A percentile compares a stretch with the other conserved stretches of the same genome.
Conservation (phyloP, 2,888 invertebrate genomes). For the Orthosia cruda region DNA sequence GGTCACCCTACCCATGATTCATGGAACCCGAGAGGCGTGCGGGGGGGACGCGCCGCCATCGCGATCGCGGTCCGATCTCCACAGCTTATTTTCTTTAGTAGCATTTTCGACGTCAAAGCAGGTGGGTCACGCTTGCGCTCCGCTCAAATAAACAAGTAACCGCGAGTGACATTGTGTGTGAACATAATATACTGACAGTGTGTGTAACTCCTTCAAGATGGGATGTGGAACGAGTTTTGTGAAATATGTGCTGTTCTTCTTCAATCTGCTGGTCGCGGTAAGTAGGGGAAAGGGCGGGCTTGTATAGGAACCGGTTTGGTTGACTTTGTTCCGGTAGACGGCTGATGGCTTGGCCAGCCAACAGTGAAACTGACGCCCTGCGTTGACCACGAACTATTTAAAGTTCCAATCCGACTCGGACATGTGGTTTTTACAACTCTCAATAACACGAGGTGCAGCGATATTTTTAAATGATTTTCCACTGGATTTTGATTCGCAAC, state of each 20-base stretch:
- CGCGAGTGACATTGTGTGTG: slow-evolving; percentile 88
- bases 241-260: slow-evolving; percentile 96
- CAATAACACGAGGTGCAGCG: not conserved
- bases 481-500: not conserved
- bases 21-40: slow-evolving; percentile 72
- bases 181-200: slow-evolving; percentile 83
- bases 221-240: slow-evolving; percentile 95
- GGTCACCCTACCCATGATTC: slow-evolving; percentile 78
- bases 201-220: slow-evolving; percentile 89
- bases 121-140: slow-evolving; percentile 68
- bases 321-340: slow-evolving; percentile 81
- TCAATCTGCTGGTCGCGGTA: slow-evolving; percentile 95
- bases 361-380: slow-evolving; percentile 76
- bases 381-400: slow-evolving; percentile 44
- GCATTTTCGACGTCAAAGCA: slow-evolving; percentile 77
- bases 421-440: slow-evolving; percentile 33
- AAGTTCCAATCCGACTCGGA: slow-evolving; percentile 26
- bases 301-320: slow-evolving; percentile 83
- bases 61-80: slow-evolving; percentile 85
- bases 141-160: slow-evolving; percentile 74
- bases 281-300: slow-evolving; percentile 89
- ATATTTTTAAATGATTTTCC: slow-evolving; percentile 30
- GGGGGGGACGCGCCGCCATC: slow-evolving; percentile 84
- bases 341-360: slow-evolving; percentile 83
- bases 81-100: slow-evolving; percentile 85